Evolutionary conservation across 2,888 invertebrate species (phyloP).

Genomic region (Heliconius hortense): DNA sequence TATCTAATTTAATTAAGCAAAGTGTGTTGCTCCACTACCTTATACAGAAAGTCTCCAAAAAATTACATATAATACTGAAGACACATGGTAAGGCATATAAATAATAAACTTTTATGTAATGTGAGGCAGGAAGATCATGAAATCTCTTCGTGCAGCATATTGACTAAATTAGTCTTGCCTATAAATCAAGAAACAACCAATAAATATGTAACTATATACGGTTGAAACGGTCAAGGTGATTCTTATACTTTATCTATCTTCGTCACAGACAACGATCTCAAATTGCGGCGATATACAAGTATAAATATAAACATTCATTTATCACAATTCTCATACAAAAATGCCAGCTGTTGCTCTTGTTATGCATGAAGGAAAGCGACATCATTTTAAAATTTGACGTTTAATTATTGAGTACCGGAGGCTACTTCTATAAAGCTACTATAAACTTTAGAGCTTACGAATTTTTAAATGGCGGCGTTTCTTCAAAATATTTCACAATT

Average conservation of each 20-base stretch:
- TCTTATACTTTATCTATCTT: conserved; percentile 23
- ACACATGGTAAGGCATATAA: not conserved
- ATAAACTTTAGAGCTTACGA: conserved; percentile 1
- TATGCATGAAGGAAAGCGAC: conserved; percentile 11
- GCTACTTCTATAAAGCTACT: conserved; percentile 5
- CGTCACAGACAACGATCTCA: conserved; percentile 22
- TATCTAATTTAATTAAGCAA: not conserved
- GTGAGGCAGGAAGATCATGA: not conserved
- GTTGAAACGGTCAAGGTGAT: conserved; percentile 32
- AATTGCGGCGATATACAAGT: conserved; percentile 11
- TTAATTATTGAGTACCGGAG: conserved; percentile 12
- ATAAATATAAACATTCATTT: conserved; percentile 24
- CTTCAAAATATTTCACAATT: not conserved
- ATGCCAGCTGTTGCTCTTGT: conserved; percentile 19
- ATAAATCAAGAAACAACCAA: conserved; percentile 22
- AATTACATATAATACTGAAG: not conserved
- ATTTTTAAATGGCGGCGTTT: not conserved
- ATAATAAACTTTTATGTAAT: not conserved
- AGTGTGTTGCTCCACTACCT: not conserved
- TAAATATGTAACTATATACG: conserved; percentile 22
- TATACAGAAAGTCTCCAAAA: not conserved
- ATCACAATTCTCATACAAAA: conserved; percentile 19
- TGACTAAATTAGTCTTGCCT: conserved; percentile 16
- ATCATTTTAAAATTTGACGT: conserved; percentile 14
- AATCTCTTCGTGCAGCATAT: not conserved